Percentiles rank a stretch among this genome's conserved stretches.
Conservation (phyloP, 2,797 vertebrate species). For the Enteromius radiatus region DNA sequence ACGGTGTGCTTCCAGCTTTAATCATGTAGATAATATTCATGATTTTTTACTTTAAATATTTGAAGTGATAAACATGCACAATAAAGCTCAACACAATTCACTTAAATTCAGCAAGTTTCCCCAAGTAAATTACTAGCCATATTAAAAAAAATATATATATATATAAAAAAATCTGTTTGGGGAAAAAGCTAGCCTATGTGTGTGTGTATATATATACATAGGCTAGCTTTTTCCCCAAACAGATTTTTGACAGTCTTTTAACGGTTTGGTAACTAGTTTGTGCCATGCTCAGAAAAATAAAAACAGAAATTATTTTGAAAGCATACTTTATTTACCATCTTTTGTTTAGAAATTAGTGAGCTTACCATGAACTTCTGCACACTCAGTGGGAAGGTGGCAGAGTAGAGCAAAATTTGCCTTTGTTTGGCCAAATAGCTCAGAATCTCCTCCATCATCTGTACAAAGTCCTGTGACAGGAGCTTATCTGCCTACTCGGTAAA, state of each 20-base stretch:
- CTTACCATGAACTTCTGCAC: constrained; percentile 99
- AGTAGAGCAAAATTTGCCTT: constrained; percentile 98
- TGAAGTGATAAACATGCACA: not conserved
- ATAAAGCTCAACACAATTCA: not conserved
- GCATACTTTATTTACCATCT: not conserved
- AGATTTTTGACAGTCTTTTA: too few species aligned
- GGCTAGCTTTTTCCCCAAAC: too few species aligned
- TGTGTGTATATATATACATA: too few species aligned
- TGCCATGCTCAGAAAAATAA: not conserved
- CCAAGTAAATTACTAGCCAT: not conserved
- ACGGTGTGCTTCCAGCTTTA: not conserved
- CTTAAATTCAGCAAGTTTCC: not conserved
- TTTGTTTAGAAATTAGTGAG: not conserved
- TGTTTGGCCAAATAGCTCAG: constrained; percentile 95
- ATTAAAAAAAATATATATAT: not conserved
- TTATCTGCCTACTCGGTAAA: constrained; percentile 88
- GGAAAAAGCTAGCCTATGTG: too few species aligned
- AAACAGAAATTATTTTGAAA: not conserved
- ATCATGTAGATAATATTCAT: too few species aligned
- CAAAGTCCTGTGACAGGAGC: constrained; percentile 98
- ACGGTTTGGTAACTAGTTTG: not conserved
- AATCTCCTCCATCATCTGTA: constrained; percentile 99
- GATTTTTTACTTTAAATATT: not conserved
- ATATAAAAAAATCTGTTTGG: too few species aligned
- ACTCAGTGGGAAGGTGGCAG: constrained; percentile 97